phyloP scores from a whole-genome alignment of 2,113 vertebrate species.

The Oxyruncus cristatus region DNA sequence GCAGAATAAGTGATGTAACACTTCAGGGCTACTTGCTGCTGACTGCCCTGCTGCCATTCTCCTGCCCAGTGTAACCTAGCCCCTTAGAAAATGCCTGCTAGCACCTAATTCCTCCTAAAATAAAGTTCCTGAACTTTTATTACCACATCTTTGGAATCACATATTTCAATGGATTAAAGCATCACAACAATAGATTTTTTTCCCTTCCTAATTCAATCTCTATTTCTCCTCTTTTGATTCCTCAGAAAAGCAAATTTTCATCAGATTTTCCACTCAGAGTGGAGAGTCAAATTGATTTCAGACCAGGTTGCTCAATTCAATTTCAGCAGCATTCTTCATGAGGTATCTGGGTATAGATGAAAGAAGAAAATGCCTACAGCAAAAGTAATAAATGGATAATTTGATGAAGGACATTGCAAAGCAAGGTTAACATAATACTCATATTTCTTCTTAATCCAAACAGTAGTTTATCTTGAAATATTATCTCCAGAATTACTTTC shows the following conservation, averaged over 20 bases:
- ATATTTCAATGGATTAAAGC: background rate
- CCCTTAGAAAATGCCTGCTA: background rate
- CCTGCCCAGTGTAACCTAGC: background rate
- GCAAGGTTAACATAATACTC: background rate
- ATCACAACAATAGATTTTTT: background rate
- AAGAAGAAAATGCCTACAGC: background rate
- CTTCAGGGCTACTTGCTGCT: background rate
- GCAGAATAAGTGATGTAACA: background rate
- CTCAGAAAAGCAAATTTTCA: background rate
- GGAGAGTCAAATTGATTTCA: background rate
- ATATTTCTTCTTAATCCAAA: slow-evolving; percentile 19
- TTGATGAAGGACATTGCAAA: background rate
- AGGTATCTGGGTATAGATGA: background rate
- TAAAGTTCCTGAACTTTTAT: background rate
- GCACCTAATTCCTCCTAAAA: background rate
- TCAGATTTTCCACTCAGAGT: background rate
- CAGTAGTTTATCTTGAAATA: background rate
- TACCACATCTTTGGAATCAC: background rate
- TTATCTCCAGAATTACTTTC: background rate
- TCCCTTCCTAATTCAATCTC: background rate
- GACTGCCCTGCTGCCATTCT: background rate
- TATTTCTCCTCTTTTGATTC: background rate
- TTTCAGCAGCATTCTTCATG: background rate
- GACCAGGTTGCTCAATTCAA: background rate
- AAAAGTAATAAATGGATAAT: background rate